A percentile compares a stretch with the other conserved stretches of the same genome.
Conservation (phyloP, 1,140 invertebrate genomes). For the Cyrtorhinus lividipennis region DNA sequence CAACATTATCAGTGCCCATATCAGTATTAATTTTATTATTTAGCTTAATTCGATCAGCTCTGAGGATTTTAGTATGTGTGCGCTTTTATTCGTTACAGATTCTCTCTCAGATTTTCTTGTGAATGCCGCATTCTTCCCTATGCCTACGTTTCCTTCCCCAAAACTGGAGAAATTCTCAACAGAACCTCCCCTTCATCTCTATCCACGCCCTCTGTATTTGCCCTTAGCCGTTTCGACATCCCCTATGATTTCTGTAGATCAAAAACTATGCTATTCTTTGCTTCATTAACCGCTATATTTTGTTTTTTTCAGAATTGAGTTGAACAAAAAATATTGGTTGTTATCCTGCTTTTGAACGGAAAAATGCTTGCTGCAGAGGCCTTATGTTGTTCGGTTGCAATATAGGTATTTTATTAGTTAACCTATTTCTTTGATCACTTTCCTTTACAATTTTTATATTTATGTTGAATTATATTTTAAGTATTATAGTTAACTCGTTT, state of each 20-base stretch:
- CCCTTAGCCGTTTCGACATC: neutral
- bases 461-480: neutral
- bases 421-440: neutral
- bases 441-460: neutral
- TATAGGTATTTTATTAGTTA: neutral
- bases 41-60: no score
- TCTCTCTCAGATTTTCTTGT: no score
- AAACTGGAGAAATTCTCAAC: neutral
- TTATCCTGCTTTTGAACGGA: neutral
- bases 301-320: neutral
- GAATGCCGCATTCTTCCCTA: neutral
- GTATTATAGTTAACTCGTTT: neutral
- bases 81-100: no score
- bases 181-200: neutral
- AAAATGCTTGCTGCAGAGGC: neutral
- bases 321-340: no score
- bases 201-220: neutral
- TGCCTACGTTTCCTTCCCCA: neutral
- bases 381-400: neutral
- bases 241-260: neutral
- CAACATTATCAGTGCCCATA: neutral
- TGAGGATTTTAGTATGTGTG: neutral
- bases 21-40: neutral
- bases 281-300: neutral
- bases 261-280: neutral